These are phyloP conservation scores for Drosophila nigromelanica DNA, from an alignment of 1,140 invertebrate species.

Conservation along the genomic window DNA sequence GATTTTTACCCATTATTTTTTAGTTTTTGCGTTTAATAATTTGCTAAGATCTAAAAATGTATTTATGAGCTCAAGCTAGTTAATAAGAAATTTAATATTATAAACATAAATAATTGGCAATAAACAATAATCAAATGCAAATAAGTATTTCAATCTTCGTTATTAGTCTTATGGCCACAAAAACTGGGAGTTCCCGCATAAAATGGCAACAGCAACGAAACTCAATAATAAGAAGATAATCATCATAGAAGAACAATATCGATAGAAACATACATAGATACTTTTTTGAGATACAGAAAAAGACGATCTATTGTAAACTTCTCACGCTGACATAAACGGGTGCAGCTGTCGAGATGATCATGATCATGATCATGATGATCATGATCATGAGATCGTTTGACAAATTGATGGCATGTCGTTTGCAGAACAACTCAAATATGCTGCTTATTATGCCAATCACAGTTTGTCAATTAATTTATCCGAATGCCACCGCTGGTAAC, in stretches of 20 bases:
- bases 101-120: background rate
- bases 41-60: background rate
- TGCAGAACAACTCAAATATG: conserved; percentile 55
- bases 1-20: background rate
- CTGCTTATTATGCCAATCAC: conserved; percentile 64
- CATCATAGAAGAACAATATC: background rate
- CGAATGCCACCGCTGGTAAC: conserved; percentile 30
- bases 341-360: conserved; percentile 17
- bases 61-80: background rate
- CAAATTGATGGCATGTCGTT: conserved; percentile 47
- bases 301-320: background rate
- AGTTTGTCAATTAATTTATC: conserved; percentile 47
- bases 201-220: background rate
- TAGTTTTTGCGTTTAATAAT: too few relatives aligned
- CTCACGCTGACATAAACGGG: conserved; percentile 17
- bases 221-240: background rate
- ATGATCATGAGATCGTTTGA: conserved; percentile 56
- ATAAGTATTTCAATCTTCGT: background rate
- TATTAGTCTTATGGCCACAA: background rate
- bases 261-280: background rate
- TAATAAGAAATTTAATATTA: background rate
- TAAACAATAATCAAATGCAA: background rate
- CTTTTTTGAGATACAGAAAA: too few relatives aligned
- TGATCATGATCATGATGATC: conserved; percentile 4
- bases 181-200: background rate